Evolutionary conservation across 2,797 vertebrate species (phyloP).

Genomic region (Sebastes itinus): DNA sequence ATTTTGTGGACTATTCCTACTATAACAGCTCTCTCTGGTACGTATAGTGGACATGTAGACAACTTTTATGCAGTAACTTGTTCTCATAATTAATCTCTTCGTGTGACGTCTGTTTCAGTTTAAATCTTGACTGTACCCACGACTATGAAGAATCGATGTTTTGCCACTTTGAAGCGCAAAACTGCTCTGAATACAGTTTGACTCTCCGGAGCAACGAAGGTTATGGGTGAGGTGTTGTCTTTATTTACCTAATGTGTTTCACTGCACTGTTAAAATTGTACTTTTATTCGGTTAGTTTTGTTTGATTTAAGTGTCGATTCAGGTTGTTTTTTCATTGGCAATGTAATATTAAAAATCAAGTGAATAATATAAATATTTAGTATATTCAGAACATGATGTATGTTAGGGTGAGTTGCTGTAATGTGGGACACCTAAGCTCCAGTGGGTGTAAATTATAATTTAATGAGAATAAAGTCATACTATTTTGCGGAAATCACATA

Average conservation of each 20-base stretch:
- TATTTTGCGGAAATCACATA: too few species aligned
- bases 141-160: fast-evolving
- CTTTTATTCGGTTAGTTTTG: background rate
- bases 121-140: conserved; percentile 43
- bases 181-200: conserved; percentile 30
- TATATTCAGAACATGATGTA: background rate
- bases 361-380: background rate
- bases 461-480: too few species aligned
- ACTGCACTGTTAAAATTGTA: too few species aligned
- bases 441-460: too few species aligned
- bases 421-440: too few species aligned
- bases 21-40: conserved; percentile 8
- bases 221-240: background rate
- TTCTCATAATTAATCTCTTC: background rate
- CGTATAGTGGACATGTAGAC: background rate
- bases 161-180: conserved; percentile 18
- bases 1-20: background rate
- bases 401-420: too few species aligned
- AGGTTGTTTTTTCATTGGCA: background rate
- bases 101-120: background rate
- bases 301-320: background rate
- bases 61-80: fast-evolving
- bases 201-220: fast-evolving
- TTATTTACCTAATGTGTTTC: background rate
- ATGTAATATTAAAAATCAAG: background rate